Base-by-base conservation (phyloP, 1,140 invertebrate species). In the Leucophenga varia region DNA sequence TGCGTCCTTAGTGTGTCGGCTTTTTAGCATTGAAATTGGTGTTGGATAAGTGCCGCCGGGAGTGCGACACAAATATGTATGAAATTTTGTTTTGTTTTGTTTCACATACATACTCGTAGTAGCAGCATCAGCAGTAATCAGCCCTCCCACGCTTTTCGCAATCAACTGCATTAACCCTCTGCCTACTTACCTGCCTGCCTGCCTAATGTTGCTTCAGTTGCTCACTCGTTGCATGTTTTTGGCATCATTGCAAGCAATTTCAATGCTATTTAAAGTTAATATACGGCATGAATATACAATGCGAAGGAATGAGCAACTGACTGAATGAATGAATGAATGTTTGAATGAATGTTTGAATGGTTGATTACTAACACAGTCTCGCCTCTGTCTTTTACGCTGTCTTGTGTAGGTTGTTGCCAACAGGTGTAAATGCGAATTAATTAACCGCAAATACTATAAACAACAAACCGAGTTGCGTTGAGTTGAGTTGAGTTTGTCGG, bases 381-480 rank as follows among this genome's bases (percentile, higher is more conserved):
- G n/a, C n/a, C n/a, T n/a, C n/a, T n/a, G n/a, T n/a, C n/a, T n/a
- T 37, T 13, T 37, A 16, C 16, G 17, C 4, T 17, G 35, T 17
- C 6, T 6, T 19, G 37, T 40, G 45, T 22, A 30, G 13, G 36
- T 13, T 17, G 55, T 56, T 54, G 48, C 47, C 61, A 69, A 68
- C 63, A 72, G 68, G 68, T 72, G 68, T 65, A 71, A 72, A 63
- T 65, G 59, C 64, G 61, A 68, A 71, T 65, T 72, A 72, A 72
- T 72, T 72, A 72, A 71, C 68, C 64, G 59, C 67, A 69, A 69
- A 64, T 64, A 70, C 61, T 70, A 70, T 70, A 70, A 70, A 60
- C 65, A 70, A 63, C 61, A 36, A 2, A 16, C 22, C 8, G n/a
- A n/a, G 16, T 18, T 36, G 40, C 32, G 44, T 14, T 30, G n/a